These are phyloP conservation scores for Mythimna pallens DNA, from an alignment of 2,888 invertebrate genomes.

Conservation along the genomic window DNA sequence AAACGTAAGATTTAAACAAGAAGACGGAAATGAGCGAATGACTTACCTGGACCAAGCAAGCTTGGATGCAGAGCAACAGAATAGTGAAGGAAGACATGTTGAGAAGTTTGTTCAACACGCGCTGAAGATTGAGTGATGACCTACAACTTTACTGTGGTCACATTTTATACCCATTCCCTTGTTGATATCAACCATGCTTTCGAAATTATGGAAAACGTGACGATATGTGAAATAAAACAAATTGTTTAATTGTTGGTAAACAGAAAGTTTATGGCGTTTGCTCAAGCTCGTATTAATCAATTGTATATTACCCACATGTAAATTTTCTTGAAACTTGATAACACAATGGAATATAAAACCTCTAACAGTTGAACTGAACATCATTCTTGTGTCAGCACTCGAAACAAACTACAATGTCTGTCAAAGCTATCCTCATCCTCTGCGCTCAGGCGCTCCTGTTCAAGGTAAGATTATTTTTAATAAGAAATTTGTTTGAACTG, in stretches of 20 bases:
- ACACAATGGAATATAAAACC: conserved; percentile 16
- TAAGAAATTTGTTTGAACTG: too few relatives aligned
- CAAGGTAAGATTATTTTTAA: conserved; percentile 1
- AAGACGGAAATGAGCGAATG: not conserved
- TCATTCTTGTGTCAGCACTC: conserved; percentile 25
- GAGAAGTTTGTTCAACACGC: conserved; percentile 30
- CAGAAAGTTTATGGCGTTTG: conserved; percentile 25
- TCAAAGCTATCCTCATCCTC: conserved; percentile 62
- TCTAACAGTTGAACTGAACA: not conserved
- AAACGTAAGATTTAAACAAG: too few relatives aligned
- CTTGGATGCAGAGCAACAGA: conserved; percentile 52
- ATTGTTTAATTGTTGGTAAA: not conserved
- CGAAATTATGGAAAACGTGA: conserved; percentile 26
- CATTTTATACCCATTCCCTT: conserved; percentile 7
- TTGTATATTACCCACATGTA: not conserved
- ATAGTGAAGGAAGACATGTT: conserved; percentile 52
- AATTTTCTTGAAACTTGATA: conserved; percentile 16
- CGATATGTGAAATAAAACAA: not conserved
- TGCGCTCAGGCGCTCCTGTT: conserved; percentile 16
- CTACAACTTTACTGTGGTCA: not conserved
- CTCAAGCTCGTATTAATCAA: conserved; percentile 28
- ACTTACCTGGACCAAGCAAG: conserved; percentile 55
- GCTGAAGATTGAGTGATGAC: conserved; percentile 34
- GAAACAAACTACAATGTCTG: conserved; percentile 65
- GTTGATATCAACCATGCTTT: not conserved